Conservation (phyloP, 2,888 invertebrate species). For the Aspidiotus destructor region DNA sequence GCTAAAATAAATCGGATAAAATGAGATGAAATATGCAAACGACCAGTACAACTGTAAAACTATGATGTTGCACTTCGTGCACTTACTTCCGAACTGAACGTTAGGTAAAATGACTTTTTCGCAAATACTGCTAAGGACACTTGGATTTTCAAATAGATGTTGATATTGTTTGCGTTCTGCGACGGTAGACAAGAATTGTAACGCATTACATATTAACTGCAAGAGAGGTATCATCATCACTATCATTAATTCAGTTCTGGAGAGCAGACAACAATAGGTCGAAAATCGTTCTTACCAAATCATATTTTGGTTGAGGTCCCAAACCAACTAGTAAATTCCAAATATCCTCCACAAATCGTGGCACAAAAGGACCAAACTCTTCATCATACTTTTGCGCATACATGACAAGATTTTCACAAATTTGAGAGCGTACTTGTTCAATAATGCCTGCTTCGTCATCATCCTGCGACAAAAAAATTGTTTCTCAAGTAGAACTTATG, state of each 20-base stretch:
- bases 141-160: conserved; percentile 76
- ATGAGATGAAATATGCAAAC: neutral
- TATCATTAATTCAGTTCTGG: neutral
- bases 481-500: neutral
- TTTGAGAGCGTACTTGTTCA: conserved; percentile 86
- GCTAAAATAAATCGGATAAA: conserved; percentile 44
- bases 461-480: conserved; percentile 47
- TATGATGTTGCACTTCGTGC: conserved; percentile 6
- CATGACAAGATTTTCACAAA: conserved; percentile 88
- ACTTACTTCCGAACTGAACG: conserved; percentile 84
- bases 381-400: conserved; percentile 98
- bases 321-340: conserved; percentile 85
- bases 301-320: conserved; percentile 77
- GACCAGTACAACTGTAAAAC: conserved; percentile 19
- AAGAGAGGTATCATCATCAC: conserved; percentile 38
- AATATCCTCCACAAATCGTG: conserved; percentile 84
- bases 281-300: conserved; percentile 54
- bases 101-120: conserved; percentile 98
- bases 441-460: conserved; percentile 79
- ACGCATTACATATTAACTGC: conserved; percentile 88
- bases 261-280: neutral
- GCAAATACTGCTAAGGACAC: conserved; percentile 80
- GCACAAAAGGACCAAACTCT: conserved; percentile 83
- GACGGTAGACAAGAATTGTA: conserved; percentile 89
- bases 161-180: conserved; percentile 84